Evolutionary conservation across 1,140 invertebrate genomes (phyloP).

Genomic region (Glomeris maerens): DNA sequence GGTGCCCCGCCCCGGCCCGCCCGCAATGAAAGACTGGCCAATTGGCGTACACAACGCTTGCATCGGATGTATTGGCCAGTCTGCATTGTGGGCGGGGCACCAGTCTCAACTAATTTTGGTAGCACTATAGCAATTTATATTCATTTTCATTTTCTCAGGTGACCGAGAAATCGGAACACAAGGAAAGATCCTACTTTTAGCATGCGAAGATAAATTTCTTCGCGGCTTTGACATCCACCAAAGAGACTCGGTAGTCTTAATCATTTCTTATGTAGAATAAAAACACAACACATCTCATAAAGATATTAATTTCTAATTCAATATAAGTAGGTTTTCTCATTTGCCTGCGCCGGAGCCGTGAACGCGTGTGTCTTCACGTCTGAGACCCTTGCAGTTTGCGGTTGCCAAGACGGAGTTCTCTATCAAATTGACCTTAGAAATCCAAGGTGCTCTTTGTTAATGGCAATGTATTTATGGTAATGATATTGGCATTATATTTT

Average conservation of each 20-base stretch:
- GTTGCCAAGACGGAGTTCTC: slow-evolving; percentile 32
- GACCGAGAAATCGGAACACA: slow-evolving; percentile 46
- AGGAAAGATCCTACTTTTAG: slow-evolving; percentile 45
- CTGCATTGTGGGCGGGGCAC: too few relatives aligned
- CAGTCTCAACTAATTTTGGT: not conserved
- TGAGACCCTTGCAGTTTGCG: slow-evolving; percentile 25
- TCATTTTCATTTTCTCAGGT: slow-evolving; percentile 25
- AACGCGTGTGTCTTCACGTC: slow-evolving; percentile 32
- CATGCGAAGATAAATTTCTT: slow-evolving; percentile 46
- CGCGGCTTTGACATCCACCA: slow-evolving; percentile 41
- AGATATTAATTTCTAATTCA: too few relatives aligned
- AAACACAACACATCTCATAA: too few relatives aligned
- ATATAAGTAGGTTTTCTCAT: slow-evolving; percentile 13
- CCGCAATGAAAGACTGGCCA: too few relatives aligned
- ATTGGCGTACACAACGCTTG: too few relatives aligned
- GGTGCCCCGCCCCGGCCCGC: too few relatives aligned
- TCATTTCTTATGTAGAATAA: slow-evolving; percentile 3
- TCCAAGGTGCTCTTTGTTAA: slow-evolving; percentile 20
- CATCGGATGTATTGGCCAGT: too few relatives aligned
- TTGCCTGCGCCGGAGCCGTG: slow-evolving; percentile 34
- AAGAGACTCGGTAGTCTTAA: slow-evolving; percentile 29
- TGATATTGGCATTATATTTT: not conserved
- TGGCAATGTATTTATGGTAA: not conserved
- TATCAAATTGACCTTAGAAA: slow-evolving; percentile 29
- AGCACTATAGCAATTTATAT: slow-evolving; percentile 1